Evolutionary conservation across 2,888 invertebrate genomes (phyloP).

Genomic region (Euplagia quadripunctaria): DNA sequence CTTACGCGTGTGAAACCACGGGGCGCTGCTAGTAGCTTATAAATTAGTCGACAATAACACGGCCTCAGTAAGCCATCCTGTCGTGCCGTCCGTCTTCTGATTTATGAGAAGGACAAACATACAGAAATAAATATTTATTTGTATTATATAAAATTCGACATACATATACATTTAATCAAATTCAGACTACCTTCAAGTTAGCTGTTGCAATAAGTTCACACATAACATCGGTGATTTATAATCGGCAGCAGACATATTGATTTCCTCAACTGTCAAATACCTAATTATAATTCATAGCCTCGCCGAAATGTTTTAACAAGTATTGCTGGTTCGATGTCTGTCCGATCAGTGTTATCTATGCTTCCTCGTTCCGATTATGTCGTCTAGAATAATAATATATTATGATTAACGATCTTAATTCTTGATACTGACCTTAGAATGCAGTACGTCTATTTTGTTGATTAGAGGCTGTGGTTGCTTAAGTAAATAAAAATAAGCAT

Average conservation of each 20-base stretch:
- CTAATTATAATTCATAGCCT: conserved; percentile 43
- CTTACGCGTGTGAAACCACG: too few species aligned
- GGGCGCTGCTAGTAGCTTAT: too few species aligned
- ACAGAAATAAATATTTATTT: background rate
- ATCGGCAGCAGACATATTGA: background rate
- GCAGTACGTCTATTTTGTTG: too few species aligned
- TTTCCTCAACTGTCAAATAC: conserved; percentile 41
- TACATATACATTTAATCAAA: background rate
- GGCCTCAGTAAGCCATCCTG: background rate
- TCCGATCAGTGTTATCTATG: conserved; percentile 28
- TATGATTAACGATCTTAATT: conserved; percentile 11
- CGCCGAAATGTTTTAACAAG: conserved; percentile 43
- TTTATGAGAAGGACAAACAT: background rate
- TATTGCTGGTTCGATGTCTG: conserved; percentile 29
- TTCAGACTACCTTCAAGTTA: background rate
- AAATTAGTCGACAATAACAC: too few species aligned
- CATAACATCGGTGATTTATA: conserved; percentile 11
- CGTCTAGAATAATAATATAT: conserved; percentile 15
- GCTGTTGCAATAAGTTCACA: conserved; percentile 10
- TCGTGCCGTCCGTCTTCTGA: background rate
- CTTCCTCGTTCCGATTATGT: conserved; percentile 43
- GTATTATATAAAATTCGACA: background rate
- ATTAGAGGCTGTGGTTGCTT: too few species aligned
- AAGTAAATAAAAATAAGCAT: too few species aligned
- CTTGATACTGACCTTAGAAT: conserved; percentile 13